A percentile compares a stretch with the other conserved stretches of the same genome.
Conservation (phyloP, 2,888 invertebrate genomes). For the Drosophila borealis region DNA sequence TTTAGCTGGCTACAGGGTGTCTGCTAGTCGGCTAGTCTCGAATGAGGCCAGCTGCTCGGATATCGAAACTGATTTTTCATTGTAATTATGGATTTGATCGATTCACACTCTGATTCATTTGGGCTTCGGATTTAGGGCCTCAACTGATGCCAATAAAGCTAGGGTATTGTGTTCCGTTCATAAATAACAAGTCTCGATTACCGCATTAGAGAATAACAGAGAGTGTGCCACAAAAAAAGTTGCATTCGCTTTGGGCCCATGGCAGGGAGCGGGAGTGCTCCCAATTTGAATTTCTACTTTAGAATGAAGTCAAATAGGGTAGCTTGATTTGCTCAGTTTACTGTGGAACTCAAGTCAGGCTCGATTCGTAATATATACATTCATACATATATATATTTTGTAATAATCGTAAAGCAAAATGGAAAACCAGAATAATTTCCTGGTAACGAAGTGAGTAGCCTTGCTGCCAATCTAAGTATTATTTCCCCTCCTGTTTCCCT, state of each 20-base stretch:
- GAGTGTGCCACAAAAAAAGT: too few species aligned
- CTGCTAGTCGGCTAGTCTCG: slow-evolving; percentile 2
- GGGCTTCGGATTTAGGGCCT: not conserved
- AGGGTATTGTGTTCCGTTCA: not conserved
- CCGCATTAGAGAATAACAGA: not conserved
- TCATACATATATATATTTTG: not conserved
- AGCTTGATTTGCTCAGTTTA: not conserved
- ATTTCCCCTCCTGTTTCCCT: not conserved
- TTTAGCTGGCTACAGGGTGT: too few species aligned
- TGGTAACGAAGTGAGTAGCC: slow-evolving; percentile 5
- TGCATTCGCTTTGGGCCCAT: not conserved
- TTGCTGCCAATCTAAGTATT: not conserved
- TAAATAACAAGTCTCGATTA: slow-evolving; percentile 10
- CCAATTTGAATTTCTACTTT: not conserved
- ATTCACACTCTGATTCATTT: slow-evolving; percentile 38
- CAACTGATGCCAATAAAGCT: not conserved
- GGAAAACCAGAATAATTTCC: not conserved
- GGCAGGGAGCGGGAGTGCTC: not conserved
- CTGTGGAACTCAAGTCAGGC: slow-evolving; percentile 3
- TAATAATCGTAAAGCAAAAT: not conserved
- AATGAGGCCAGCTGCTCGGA: slow-evolving; percentile 30
- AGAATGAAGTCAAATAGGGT: not conserved
- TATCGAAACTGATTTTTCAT: slow-evolving; percentile 46
- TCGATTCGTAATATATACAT: too few species aligned
- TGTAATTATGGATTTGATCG: slow-evolving; percentile 48